phyloP scores from a whole-genome alignment of 1,140 invertebrate genomes.

The Hetaerina americana region DNA sequence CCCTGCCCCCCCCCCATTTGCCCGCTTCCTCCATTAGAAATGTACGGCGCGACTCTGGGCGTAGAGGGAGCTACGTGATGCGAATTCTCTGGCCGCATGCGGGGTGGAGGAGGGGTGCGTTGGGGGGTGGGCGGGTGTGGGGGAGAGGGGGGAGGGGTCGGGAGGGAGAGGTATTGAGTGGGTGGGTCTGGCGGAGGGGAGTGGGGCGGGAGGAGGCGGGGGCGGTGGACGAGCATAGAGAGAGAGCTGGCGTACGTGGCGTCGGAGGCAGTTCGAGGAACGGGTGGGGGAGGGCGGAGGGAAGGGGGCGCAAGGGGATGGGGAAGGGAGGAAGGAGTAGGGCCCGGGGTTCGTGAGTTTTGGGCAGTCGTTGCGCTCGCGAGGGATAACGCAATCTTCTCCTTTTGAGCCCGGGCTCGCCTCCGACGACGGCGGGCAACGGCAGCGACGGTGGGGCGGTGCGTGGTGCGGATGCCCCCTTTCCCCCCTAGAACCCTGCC shows the following conservation, averaged over 20 bases:
- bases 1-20: not conserved
- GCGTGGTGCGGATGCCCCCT: too few relatives aligned
- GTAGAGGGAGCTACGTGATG: slow-evolving; percentile 6
- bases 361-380: too few relatives aligned
- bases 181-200: not conserved
- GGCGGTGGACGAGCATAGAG: too few relatives aligned
- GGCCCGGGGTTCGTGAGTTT: too few relatives aligned
- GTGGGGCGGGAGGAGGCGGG: slow-evolving; percentile 12
- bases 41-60: not conserved
- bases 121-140: slow-evolving; percentile 12
- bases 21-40: not conserved
- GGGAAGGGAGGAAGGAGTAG: too few relatives aligned
- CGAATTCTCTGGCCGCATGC: slow-evolving; percentile 15
- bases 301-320: too few relatives aligned
- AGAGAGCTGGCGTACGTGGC: not conserved
- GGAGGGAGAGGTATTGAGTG: not conserved
- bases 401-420: too few relatives aligned
- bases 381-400: too few relatives aligned
- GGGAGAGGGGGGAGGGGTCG: not conserved
- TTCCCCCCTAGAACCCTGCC: too few relatives aligned
- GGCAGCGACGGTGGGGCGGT: too few relatives aligned
- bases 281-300: slow-evolving; percentile 12
- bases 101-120: slow-evolving; percentile 9
- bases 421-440: too few relatives aligned
- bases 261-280: not conserved